Percentiles rank a stretch among this genome's conserved stretches.
phyloP scores from a whole-genome alignment of 1,140 invertebrate genomes.

The Lamellibrachia luymesi region DNA sequence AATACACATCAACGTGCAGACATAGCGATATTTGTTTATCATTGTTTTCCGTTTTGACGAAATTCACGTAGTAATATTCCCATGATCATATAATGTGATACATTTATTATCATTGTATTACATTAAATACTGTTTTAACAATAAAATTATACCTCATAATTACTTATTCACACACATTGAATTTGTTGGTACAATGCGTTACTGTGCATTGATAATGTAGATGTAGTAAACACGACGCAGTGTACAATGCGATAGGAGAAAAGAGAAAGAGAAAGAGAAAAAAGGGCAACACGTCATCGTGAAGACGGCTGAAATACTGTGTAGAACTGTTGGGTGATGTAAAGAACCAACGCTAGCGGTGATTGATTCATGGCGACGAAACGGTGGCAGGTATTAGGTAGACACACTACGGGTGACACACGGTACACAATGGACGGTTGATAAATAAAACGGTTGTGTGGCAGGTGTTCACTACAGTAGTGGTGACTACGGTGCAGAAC shows the following conservation, averaged over 20 bases:
- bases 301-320: not conserved
- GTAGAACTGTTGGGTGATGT: not conserved
- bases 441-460: not conserved
- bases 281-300: not conserved
- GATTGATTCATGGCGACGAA: not conserved
- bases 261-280: not conserved
- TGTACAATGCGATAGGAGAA: not conserved
- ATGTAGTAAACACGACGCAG: not conserved
- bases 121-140: not conserved
- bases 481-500: not conserved
- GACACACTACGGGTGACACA: not conserved
- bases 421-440: not conserved
- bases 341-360: not conserved
- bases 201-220: not conserved
- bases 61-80: no score
- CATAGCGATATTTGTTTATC: no score
- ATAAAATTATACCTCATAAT: not conserved
- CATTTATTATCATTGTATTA: not conserved
- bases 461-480: not conserved
- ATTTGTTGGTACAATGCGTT: not conserved
- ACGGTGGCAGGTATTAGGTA: not conserved
- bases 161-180: not conserved
- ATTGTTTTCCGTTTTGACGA: no score
- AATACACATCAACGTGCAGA: no score
- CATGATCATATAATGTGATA: not conserved